phyloP scores from a whole-genome alignment of 2,113 vertebrate genomes.

The Columba janthina region DNA sequence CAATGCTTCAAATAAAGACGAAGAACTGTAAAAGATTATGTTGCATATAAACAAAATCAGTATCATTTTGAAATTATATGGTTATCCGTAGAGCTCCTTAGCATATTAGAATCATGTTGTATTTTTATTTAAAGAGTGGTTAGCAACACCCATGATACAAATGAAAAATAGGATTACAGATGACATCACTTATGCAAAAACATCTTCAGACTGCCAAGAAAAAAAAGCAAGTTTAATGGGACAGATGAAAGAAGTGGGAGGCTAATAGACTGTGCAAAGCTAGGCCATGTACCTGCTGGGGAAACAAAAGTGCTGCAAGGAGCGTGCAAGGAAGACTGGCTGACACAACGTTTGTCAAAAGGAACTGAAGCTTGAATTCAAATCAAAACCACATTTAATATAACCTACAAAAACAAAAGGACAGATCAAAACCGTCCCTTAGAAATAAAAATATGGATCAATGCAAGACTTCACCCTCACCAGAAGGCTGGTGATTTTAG shows the following conservation, averaged over 20 bases:
- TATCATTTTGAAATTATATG: conserved; percentile 79
- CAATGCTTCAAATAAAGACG: conserved; percentile 83
- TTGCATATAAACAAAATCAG: conserved; percentile 83
- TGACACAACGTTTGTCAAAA: neutral
- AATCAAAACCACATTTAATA: neutral
- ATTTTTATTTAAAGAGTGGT: conserved; percentile 79
- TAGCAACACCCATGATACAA: conserved; percentile 73
- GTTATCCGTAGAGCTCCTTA: conserved; percentile 72
- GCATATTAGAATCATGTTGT: conserved; percentile 73
- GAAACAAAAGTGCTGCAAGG: conserved; percentile 13
- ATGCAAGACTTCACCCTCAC: neutral
- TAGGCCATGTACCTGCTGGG: neutral
- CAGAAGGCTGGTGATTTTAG: neutral
- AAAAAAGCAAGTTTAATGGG: conserved; percentile 55
- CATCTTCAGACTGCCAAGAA: conserved; percentile 22
- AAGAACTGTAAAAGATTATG: conserved; percentile 84
- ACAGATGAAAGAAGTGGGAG: conserved; percentile 32
- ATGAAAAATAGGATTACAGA: conserved; percentile 74
- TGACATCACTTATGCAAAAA: conserved; percentile 68
- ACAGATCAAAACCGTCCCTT: neutral
- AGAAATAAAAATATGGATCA: neutral
- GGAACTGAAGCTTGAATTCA: neutral
- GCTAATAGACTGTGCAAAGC: conserved; percentile 36
- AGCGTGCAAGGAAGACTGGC: neutral
- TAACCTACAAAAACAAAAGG: neutral